phyloP scores from a whole-genome alignment of 2,113 vertebrate species.

The Myocastor coypus region DNA sequence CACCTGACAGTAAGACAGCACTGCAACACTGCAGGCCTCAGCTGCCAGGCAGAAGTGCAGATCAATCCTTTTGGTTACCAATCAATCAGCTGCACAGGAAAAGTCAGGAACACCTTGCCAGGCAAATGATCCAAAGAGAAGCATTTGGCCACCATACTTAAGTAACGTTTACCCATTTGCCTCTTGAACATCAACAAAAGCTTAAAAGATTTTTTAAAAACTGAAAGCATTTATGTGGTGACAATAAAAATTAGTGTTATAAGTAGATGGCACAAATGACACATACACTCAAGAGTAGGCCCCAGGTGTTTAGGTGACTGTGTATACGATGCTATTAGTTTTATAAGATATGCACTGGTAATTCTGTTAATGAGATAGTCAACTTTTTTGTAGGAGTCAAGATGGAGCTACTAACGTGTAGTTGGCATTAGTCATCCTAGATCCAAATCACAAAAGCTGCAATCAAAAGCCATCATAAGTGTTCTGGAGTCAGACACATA shows the following conservation, averaged over 20 bases:
- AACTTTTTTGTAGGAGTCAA: background rate
- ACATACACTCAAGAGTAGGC: background rate
- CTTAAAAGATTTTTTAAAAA: background rate
- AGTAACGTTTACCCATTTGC: background rate
- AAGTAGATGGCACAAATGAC: background rate
- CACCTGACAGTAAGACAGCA: background rate
- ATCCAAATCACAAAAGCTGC: background rate
- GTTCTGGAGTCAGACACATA: background rate
- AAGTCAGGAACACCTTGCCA: background rate
- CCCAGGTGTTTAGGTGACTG: background rate
- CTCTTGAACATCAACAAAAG: background rate
- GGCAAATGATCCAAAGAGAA: background rate
- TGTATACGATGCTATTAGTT: background rate
- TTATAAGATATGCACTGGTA: background rate
- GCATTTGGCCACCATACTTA: background rate
- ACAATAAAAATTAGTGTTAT: constrained; percentile 38
- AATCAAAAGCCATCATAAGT: background rate
- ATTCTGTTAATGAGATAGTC: background rate
- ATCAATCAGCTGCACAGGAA: background rate
- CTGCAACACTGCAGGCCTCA: background rate
- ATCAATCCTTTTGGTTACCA: background rate
- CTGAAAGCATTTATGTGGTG: background rate
- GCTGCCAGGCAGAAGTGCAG: background rate
- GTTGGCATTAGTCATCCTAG: background rate
- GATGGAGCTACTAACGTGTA: background rate